phyloP scores from a whole-genome alignment of 2,113 vertebrate genomes.

The Alosa alosa region DNA sequence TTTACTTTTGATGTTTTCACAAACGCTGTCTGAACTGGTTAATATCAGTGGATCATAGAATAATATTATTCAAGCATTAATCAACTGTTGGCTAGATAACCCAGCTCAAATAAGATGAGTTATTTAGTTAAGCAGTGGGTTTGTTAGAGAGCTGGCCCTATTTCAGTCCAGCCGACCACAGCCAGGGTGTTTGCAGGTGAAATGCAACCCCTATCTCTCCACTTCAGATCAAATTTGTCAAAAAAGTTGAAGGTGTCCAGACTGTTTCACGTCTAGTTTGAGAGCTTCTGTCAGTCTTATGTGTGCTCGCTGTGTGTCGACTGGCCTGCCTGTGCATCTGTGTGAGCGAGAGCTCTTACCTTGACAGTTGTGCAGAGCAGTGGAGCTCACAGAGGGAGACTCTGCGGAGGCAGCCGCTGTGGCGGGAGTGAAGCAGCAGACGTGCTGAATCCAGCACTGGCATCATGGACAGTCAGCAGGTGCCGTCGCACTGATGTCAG shows the following conservation, averaged over 20 bases:
- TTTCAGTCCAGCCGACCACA: not conserved
- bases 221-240: not conserved
- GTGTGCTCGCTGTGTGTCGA: not conserved
- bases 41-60: not conserved
- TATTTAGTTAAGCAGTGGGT: not conserved
- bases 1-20: not conserved
- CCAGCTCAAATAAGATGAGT: not conserved
- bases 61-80: not conserved
- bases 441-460: not conserved
- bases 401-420: not conserved
- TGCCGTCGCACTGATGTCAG: not conserved
- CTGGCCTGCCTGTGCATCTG: not conserved
- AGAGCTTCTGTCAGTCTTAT: not conserved
- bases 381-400: not conserved
- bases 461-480: not conserved
- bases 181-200: not conserved
- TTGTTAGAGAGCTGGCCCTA: not conserved
- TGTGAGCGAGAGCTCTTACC: not conserved
- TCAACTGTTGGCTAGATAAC: not conserved
- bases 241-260: not conserved
- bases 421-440: not conserved
- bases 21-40: not conserved
- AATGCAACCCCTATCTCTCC: not conserved
- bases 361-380: not conserved
- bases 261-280: not conserved